Base-by-base conservation (phyloP, 2,888 invertebrate species). In the Stenotaenia linearis region DNA sequence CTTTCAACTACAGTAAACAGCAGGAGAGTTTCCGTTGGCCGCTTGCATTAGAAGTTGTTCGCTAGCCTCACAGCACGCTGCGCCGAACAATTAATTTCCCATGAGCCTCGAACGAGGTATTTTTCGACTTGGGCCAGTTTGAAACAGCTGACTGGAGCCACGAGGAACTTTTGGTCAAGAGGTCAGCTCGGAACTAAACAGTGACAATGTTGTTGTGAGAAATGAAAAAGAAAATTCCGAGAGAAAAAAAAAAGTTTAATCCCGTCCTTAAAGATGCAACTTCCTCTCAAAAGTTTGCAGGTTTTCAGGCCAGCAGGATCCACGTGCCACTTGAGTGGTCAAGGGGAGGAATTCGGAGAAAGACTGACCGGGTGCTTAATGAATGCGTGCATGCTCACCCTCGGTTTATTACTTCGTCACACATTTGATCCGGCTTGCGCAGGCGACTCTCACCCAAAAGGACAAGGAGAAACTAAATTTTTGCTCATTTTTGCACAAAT, bases 301-400 rank as follows among this genome's bases (percentile, higher is more conserved):
- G 69, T 69, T 69, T 69, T 69, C 69, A 69, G 69, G 69, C 69
- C 69, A 69, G 69, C 69, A 69, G 69, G 69, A 23, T 69, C 69
- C 69, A 69, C 25, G 69, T 69, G 28, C 69, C 69, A 69, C 69
- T 69, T 69, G 69, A 69, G 69, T 69, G 69, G 69, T 69, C 69
- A 69, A 69, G 69, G 28, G 69, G 69, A 69, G 69, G 69, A 28
- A 69, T 69, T 9, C 69, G 69, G 69, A 15, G 69, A 28, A 69
- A 69, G 69, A 69, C 25, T 69, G 69, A 69, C 69, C 69, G 69
- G 50, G 28, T 69, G 69, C 69, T 69, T 69, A 69, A 69, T 69
- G 69, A 69, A 69, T 69, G 69, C 69, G 69, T 28, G 69, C 69
- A 69, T 23, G 28, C 15, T 23, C 69, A 69, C 69, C 40, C 18